Conservation (phyloP, 2,888 invertebrate genomes). For the Pardosa pseudoannulata region DNA sequence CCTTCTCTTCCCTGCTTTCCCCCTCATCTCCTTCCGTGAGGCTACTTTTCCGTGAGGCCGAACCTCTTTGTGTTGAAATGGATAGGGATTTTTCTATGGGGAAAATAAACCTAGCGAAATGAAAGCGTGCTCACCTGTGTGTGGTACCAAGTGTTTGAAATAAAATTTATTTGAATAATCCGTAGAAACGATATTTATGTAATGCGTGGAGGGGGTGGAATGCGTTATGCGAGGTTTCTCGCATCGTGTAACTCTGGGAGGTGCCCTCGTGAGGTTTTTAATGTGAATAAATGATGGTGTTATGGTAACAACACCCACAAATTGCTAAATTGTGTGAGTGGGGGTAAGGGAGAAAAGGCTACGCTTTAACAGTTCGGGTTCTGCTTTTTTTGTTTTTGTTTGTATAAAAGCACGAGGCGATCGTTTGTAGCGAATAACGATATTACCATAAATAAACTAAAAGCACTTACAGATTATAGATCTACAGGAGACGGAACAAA, state of each 20-base stretch:
- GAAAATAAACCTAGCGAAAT: no score
- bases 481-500: no score
- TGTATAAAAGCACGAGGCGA: no score
- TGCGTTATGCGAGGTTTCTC: neutral
- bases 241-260: neutral
- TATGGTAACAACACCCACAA: neutral
- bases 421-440: no score
- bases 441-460: no score
- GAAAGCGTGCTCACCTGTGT: neutral
- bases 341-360: no score
- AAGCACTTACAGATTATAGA: no score
- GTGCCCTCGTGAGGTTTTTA: neutral
- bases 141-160: neutral
- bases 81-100: no score
- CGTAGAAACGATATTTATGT: neutral
- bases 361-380: no score
- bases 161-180: neutral
- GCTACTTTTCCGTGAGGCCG: neutral
- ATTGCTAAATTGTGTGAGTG: no score
- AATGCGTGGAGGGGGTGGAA: neutral
- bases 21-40: neutral
- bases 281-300: neutral
- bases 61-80: neutral
- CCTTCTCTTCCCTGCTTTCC: no score
- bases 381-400: no score